These are phyloP conservation scores for Martes martes DNA, from an alignment of 2,113 vertebrate species.

Conservation along the genomic window DNA sequence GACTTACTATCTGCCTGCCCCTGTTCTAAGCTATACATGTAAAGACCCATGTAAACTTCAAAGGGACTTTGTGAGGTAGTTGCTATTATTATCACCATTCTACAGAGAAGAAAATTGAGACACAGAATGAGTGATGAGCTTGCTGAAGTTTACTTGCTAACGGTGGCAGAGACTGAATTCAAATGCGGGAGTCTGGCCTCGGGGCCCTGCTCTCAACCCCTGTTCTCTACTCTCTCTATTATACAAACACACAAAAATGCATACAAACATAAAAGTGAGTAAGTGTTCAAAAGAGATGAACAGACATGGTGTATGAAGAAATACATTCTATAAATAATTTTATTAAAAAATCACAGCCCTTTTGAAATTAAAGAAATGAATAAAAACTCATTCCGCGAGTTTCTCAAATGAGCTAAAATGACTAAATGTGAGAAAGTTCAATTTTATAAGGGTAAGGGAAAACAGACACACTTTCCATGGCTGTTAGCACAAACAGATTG, in stretches of 20 bases:
- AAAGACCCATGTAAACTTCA: neutral
- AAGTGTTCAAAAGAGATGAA: neutral
- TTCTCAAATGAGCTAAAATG: neutral
- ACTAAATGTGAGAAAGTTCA: neutral
- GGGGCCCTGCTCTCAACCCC: neutral
- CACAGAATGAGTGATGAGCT: neutral
- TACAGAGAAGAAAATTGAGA: neutral
- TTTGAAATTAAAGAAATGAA: conserved; percentile 15
- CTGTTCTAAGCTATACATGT: neutral
- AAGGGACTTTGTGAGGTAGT: neutral
- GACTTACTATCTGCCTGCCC: neutral
- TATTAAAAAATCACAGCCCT: neutral
- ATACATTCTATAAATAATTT: neutral
- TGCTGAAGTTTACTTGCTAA: neutral
- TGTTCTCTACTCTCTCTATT: neutral
- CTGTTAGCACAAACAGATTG: neutral
- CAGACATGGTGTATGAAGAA: neutral
- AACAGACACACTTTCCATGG: neutral
- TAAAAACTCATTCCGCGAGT: neutral
- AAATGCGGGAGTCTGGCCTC: neutral
- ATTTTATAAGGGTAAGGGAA: neutral
- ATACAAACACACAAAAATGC: neutral
- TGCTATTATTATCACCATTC: neutral
- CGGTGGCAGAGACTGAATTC: neutral
- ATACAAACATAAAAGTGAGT: neutral